Percentiles rank a stretch among this genome's conserved stretches.
Conservation (phyloP, 2,113 vertebrate genomes). For the Aptenodytes forsteri region DNA sequence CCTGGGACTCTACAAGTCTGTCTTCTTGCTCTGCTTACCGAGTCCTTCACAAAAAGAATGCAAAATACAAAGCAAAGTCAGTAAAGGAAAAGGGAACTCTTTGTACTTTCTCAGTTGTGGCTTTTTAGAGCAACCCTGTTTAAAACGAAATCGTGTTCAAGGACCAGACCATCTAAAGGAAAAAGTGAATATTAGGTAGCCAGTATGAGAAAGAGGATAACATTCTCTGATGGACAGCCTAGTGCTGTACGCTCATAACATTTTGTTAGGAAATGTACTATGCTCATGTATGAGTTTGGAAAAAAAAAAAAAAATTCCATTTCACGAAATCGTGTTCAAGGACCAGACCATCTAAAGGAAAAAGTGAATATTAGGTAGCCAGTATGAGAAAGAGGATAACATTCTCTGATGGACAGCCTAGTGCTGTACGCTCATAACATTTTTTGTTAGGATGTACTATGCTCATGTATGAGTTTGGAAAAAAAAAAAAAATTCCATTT, state of each 20-base stretch:
- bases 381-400: background rate
- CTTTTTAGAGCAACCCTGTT: background rate
- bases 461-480: background rate
- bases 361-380: background rate
- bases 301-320: background rate
- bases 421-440: fast-evolving
- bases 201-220: background rate
- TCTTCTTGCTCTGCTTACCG: background rate
- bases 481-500: background rate
- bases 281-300: background rate
- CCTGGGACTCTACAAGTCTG: too few relatives aligned
- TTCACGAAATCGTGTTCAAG: fast-evolving
- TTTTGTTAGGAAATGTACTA: background rate
- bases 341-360: background rate
- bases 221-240: background rate
- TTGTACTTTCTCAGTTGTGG: background rate
- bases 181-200: background rate
- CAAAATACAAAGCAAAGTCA: background rate
- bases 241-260: fast-evolving
- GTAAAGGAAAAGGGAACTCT: background rate
- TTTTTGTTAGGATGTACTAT: background rate
- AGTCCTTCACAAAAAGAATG: background rate
- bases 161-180: background rate
- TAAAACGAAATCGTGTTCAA: fast-evolving
- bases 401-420: background rate